These are phyloP conservation scores for Cantharis rustica DNA, from an alignment of 2,888 invertebrate genomes.

Conservation along the genomic window DNA sequence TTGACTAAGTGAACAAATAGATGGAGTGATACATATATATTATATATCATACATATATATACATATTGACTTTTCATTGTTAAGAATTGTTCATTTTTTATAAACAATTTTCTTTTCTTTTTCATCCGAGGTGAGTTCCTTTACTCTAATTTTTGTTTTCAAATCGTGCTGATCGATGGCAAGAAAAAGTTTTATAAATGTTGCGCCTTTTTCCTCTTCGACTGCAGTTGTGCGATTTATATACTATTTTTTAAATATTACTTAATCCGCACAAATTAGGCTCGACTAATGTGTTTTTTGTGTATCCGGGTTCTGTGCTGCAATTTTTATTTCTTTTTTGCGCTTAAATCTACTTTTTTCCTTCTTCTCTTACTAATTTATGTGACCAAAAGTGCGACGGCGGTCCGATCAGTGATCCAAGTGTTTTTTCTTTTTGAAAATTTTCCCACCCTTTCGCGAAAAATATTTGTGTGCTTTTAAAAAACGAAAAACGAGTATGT, in stretches of 20 bases:
- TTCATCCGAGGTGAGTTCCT: constrained; percentile 34
- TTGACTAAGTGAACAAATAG: constrained; percentile 59
- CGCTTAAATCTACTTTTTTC: constrained; percentile 4
- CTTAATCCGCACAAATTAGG: constrained; percentile 42
- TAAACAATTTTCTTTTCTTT: constrained; percentile 38
- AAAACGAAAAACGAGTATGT: not conserved
- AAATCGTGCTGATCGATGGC: not conserved
- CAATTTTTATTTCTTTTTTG: not conserved
- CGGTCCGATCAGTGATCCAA: not conserved
- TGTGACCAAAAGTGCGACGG: not conserved
- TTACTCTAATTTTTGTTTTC: constrained; percentile 25
- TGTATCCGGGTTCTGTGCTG: not conserved
- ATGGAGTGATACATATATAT: constrained; percentile 54
- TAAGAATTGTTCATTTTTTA: constrained; percentile 39
- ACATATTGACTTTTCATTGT: constrained; percentile 52
- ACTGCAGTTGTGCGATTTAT: constrained; percentile 13
- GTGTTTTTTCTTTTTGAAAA: not conserved
- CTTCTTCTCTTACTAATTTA: not conserved
- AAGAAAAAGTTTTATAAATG: not conserved
- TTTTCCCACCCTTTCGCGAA: not conserved
- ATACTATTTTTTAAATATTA: no score
- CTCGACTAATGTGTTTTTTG: constrained; percentile 19
- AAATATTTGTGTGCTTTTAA: not conserved
- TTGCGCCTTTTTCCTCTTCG: not conserved
- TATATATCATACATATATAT: not conserved